These are phyloP conservation scores for Temnothorax rugatulus DNA, from an alignment of 2,888 invertebrate species.

Conservation along the genomic window DNA sequence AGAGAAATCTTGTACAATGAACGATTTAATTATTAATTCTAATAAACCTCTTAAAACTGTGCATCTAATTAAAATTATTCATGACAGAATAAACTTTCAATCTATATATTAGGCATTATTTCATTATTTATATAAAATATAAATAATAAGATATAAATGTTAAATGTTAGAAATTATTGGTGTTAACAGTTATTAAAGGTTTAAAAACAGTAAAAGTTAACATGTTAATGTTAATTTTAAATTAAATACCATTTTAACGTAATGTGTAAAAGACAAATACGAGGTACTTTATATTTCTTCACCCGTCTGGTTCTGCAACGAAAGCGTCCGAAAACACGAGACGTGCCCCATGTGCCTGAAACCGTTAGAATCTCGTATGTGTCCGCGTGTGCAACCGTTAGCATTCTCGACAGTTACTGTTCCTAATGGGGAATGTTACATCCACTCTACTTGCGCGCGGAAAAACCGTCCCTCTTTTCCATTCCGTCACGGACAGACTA, in stretches of 20 bases:
- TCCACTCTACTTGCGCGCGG: neutral
- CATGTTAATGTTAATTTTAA: neutral
- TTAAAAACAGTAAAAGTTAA: neutral
- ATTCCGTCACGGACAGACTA: neutral
- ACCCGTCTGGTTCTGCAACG: neutral
- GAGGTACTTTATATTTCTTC: neutral
- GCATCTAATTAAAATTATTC: neutral
- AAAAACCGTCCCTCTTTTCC: conserved; percentile 9
- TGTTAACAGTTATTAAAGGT: neutral
- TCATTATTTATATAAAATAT: neutral
- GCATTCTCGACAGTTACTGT: neutral
- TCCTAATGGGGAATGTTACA: conserved; percentile 27
- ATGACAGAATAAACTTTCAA: neutral
- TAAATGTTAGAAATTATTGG: neutral
- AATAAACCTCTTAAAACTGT: neutral
- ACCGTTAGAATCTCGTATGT: neutral
- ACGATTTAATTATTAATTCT: neutral
- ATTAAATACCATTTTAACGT: neutral
- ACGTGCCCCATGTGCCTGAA: neutral
- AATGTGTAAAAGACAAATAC: neutral
- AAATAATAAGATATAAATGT: neutral
- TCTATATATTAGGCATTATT: neutral
- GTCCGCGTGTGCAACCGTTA: neutral
- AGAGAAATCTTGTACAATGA: neutral
- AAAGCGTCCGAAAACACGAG: neutral